Conservation (phyloP, 2,113 vertebrate genomes). For the Sminthopsis crassicaudata region DNA sequence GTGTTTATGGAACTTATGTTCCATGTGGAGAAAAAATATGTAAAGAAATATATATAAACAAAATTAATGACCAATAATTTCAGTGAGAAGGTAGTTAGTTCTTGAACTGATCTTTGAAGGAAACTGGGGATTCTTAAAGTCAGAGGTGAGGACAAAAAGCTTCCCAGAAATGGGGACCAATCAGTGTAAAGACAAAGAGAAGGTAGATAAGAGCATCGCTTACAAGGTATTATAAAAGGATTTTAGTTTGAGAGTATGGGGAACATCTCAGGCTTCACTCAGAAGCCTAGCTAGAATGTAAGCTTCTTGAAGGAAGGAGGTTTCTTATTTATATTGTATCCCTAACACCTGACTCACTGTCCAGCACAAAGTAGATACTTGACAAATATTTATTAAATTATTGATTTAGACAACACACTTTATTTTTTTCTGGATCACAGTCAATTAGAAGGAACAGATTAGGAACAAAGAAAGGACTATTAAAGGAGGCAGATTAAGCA, state of each 20-base stretch:
- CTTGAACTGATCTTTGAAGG: background rate
- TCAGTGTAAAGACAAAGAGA: background rate
- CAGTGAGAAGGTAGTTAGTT: background rate
- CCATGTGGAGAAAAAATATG: background rate
- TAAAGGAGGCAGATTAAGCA: background rate
- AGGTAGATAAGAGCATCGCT: background rate
- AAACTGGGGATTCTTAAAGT: background rate
- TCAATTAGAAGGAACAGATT: background rate
- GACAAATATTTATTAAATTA: background rate
- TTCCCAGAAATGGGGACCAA: background rate
- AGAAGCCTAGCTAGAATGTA: background rate
- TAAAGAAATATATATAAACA: background rate
- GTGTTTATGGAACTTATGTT: background rate
- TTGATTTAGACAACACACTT: background rate
- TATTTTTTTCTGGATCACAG: background rate
- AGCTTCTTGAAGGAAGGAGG: background rate
- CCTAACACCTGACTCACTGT: background rate
- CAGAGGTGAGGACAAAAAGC: background rate
- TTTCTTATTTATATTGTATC: background rate
- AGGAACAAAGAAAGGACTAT: background rate
- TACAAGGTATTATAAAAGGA: background rate
- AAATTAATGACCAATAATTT: background rate
- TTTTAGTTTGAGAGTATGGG: background rate
- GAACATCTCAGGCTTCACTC: background rate
- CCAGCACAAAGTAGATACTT: background rate